These are phyloP conservation scores for Neomorphus geoffroyi DNA, from an alignment of 2,797 vertebrate genomes.

Conservation along the genomic window DNA sequence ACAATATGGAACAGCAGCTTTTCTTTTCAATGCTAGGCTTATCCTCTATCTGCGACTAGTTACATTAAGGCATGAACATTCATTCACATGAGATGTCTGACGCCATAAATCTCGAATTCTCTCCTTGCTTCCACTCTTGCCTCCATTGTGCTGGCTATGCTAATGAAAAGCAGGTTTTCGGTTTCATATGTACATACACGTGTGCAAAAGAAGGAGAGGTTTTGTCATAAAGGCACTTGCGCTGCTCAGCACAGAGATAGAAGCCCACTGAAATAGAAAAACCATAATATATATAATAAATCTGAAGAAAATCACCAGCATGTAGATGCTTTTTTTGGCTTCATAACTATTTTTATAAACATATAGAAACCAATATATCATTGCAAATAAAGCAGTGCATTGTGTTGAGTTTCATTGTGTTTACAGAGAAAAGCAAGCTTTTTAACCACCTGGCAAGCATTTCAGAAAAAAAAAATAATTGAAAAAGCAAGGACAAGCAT, in stretches of 20 bases:
- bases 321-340: neutral
- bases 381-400: neutral
- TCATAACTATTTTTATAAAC: slow-evolving; percentile 10
- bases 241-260: neutral
- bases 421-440: slow-evolving; percentile 9
- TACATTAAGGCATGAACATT: slow-evolving; percentile 41
- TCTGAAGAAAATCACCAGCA: neutral
- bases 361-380: neutral
- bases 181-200: neutral
- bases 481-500: neutral
- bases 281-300: neutral
- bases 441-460: neutral
- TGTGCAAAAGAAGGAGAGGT: neutral
- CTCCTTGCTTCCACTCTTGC: neutral
- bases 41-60: slow-evolving; percentile 7
- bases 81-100: slow-evolving; percentile 7
- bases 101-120: slow-evolving; percentile 9
- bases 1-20: slow-evolving; percentile 1
- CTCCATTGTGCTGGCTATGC: slow-evolving; percentile 20
- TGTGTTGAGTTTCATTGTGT: neutral
- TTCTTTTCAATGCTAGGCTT: slow-evolving; percentile 18
- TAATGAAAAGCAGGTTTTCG: slow-evolving; percentile 26
- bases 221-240: neutral
- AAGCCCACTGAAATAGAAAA: slow-evolving; percentile 28
- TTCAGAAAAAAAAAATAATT: neutral